A percentile compares a stretch with the other conserved stretches of the same genome.
Conservation (phyloP, 2,113 vertebrate genomes). For the Machaerirhynchus nigripectus region DNA sequence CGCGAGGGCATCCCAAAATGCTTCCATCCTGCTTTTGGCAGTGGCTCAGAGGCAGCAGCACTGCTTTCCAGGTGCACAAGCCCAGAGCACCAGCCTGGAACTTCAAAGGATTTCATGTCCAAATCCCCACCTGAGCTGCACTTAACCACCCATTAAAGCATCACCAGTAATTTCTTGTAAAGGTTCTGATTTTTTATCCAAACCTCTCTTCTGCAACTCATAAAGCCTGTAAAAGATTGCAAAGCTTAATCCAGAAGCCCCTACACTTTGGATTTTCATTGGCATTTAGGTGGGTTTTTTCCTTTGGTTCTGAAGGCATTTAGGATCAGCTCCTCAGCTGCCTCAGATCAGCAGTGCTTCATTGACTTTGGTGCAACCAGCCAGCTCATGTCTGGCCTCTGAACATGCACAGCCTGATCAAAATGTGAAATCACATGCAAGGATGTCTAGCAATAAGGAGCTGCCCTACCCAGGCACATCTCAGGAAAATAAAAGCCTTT, state of each 20-base stretch:
- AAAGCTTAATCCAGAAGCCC: neutral
- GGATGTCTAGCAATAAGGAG: neutral
- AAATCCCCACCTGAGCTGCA: neutral
- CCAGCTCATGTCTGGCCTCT: neutral
- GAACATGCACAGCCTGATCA: neutral
- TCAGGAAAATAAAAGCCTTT: neutral
- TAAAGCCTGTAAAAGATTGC: neutral
- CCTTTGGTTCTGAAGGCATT: neutral
- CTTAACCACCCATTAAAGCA: neutral
- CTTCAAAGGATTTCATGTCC: neutral
- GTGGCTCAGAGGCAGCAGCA: neutral
- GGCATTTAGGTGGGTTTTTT: neutral
- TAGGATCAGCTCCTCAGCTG: neutral
- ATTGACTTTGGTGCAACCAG: neutral
- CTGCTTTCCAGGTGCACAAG: neutral
- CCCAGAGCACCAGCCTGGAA: neutral
- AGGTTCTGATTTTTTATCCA: neutral
- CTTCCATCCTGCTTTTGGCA: neutral
- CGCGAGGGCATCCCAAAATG: neutral
- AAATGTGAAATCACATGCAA: neutral
- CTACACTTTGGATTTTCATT: neutral
- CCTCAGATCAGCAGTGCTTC: neutral
- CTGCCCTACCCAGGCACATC: neutral
- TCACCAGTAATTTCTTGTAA: neutral
- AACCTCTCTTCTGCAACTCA: neutral